Base-by-base conservation (phyloP, 2,797 vertebrate species). In the Pangasius krempfi region DNA sequence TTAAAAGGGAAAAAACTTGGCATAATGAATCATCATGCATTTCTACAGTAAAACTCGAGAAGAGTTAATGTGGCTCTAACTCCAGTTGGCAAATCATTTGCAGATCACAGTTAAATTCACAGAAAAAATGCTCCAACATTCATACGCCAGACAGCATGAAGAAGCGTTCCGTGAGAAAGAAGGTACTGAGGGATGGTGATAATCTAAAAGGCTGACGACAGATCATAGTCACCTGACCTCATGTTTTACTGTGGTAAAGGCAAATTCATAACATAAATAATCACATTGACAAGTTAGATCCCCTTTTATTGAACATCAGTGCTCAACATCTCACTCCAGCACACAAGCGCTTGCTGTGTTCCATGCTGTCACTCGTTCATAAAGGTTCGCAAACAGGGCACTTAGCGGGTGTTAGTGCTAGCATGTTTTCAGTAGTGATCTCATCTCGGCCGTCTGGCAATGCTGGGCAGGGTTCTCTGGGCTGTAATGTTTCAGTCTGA, bases 401-500 rank as follows among this genome's bases (percentile, higher is more conserved):
- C 79, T 37, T 83, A 89, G 87, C 54, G 44, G 89, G 84, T 89
- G 80, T 87, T 80, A 76, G 84, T 22, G 20, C 86, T 90, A 70
- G 83, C 89, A 88, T 89, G 89, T 89, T 92, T 90, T 88, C 37
- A 82, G 89, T 85, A 76, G 90, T 91, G 91, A 92, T 90, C 90
- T 92, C 91, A 92, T 89, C 75, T 80, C 70, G 84, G 80, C 90
- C 33, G 89, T 90, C 90, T 91, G 86, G 90, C 37, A 76, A 60
- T 84, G 87, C 20, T 30, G 56, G 91, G 90, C 82, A 89, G 83
- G 18, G 33, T 84, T 90, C 72, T 86, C 80, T 81, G 81, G 86
- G 64, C 92, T 88, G 90, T 90, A 88, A 91, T 91, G 89, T 86
- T 91, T 91, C 90, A 90, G 90, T 90, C 89, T 92, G 92, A 91